Evolutionary conservation across 2,888 invertebrate species (phyloP).

Genomic region (Fragum whitleyi): DNA sequence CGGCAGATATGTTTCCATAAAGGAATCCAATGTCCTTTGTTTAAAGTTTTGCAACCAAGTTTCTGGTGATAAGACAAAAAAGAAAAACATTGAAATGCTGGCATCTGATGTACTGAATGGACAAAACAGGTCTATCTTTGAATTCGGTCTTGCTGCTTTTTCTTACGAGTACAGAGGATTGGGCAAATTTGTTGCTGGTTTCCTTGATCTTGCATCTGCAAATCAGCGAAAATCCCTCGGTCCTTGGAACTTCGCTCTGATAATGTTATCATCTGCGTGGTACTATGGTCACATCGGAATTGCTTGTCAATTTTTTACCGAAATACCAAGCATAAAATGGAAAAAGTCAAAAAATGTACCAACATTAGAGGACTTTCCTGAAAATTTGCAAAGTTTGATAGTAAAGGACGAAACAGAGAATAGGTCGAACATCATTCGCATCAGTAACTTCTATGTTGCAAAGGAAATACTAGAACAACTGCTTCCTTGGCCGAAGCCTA

Average conservation of each 20-base stretch:
- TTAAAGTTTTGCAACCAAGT: constrained; percentile 32
- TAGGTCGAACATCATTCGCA: constrained; percentile 42
- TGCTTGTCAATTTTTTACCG: constrained; percentile 63
- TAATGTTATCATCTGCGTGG: constrained; percentile 58
- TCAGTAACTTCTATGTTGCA: constrained; percentile 52
- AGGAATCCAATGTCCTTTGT: constrained; percentile 46
- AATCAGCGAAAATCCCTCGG: constrained; percentile 31
- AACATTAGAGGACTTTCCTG: constrained; percentile 5
- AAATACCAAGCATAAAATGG: constrained; percentile 21
- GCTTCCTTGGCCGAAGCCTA: constrained; percentile 30
- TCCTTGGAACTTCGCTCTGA: constrained; percentile 54
- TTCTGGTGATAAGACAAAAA: constrained; percentile 1
- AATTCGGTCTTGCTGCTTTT: constrained; percentile 66
- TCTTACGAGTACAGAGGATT: constrained; percentile 64
- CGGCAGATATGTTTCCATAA: constrained; percentile 30
- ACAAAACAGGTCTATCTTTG: constrained; percentile 34
- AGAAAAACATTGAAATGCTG: constrained; percentile 18
- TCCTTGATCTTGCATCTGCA: constrained; percentile 36
- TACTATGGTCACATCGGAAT: constrained; percentile 65
- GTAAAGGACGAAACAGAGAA: constrained; percentile 34
- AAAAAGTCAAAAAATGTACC: neutral
- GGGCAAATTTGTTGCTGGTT: constrained; percentile 61
- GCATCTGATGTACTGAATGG: constrained; percentile 15
- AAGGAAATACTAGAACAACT: constrained; percentile 60
- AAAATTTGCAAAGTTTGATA: constrained; percentile 3